Evolutionary conservation across 2,113 vertebrate genomes (phyloP).

Genomic region (Crypturellus undulatus): DNA sequence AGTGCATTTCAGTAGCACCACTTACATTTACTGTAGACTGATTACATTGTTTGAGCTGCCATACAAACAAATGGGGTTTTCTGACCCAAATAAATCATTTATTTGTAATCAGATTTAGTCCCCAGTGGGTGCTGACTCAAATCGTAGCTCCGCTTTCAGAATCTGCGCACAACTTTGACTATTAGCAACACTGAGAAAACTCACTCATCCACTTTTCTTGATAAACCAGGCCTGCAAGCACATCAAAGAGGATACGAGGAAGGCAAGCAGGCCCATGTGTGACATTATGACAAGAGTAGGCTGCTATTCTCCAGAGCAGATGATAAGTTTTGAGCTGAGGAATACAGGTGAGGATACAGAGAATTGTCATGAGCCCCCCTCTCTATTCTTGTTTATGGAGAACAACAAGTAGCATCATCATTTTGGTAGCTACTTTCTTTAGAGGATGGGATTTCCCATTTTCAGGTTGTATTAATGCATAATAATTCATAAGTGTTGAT

Average conservation of each 20-base stretch:
- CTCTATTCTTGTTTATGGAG: neutral
- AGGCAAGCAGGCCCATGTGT: neutral
- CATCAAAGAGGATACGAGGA: neutral
- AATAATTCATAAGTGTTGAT: neutral
- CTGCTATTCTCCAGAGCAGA: neutral
- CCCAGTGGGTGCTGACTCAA: neutral
- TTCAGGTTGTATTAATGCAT: accelerated
- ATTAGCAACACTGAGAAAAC: neutral
- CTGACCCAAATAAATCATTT: neutral
- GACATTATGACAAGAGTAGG: neutral
- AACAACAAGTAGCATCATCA: neutral
- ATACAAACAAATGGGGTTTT: neutral
- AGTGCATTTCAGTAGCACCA: neutral
- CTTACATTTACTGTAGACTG: neutral
- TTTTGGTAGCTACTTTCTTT: neutral
- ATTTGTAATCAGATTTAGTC: too few species aligned
- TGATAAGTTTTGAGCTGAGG: neutral
- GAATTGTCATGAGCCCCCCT: neutral
- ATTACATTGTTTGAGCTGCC: neutral
- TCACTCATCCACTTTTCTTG: neutral
- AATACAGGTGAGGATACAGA: neutral
- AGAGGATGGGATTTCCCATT: neutral
- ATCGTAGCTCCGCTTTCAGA: neutral
- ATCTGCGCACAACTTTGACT: neutral
- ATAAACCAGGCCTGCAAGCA: neutral